Evolutionary conservation across 1,140 invertebrate genomes (phyloP).

Genomic region (Spodoptera frugiperda): DNA sequence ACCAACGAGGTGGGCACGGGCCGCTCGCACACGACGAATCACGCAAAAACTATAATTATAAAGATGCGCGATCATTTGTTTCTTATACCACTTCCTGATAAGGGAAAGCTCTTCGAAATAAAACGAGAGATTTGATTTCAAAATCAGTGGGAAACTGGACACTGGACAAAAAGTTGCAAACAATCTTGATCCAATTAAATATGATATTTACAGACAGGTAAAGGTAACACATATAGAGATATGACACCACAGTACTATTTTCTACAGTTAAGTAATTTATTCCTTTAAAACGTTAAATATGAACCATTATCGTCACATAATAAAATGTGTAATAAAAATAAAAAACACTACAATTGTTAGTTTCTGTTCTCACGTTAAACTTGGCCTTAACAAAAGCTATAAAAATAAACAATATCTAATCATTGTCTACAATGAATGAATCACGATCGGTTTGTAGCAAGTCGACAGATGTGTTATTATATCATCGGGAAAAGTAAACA

Average conservation of each 20-base stretch:
- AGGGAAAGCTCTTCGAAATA: not conserved
- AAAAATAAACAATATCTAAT: constrained; percentile 1
- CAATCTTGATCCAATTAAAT: too few species aligned
- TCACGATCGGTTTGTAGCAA: constrained; percentile 12
- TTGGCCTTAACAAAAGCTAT: constrained; percentile 7
- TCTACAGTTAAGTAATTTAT: too few species aligned
- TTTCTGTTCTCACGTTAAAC: not conserved
- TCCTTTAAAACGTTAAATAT: too few species aligned
- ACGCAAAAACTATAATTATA: constrained; percentile 38
- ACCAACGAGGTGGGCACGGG: constrained; percentile 5
- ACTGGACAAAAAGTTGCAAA: too few species aligned
- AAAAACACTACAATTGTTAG: too few species aligned
- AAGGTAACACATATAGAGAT: too few species aligned
- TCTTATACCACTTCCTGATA: constrained; percentile 25
- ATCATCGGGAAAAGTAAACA: constrained; percentile 5
- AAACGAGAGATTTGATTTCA: too few species aligned
- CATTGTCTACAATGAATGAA: constrained; percentile 40
- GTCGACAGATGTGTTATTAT: constrained; percentile 41
- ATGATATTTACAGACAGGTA: too few species aligned
- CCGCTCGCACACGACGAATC: constrained; percentile 27
- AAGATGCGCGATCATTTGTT: constrained; percentile 27
- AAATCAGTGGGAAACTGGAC: too few species aligned
- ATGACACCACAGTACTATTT: too few species aligned
- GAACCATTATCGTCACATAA: too few species aligned
- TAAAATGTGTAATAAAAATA: too few species aligned